Conservation (phyloP, 1,140 invertebrate genomes). For the Trichogramma pretiosum region DNA sequence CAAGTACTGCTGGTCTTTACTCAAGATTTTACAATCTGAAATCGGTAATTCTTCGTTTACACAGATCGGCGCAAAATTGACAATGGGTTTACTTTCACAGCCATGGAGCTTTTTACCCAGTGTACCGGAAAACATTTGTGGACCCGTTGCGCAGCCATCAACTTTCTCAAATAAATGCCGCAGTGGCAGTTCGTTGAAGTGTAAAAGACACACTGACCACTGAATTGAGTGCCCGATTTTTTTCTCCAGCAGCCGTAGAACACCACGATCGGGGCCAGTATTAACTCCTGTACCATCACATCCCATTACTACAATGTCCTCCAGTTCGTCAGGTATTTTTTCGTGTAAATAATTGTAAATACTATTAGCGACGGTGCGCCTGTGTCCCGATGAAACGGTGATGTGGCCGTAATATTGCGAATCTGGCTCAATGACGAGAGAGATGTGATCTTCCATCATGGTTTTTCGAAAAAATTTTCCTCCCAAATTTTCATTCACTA, state of each 20-base stretch:
- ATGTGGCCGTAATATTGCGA: no score
- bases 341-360: no score
- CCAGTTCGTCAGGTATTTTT: no score
- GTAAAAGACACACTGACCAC: neutral
- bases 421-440: no score
- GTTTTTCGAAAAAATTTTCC: no score
- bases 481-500: no score
- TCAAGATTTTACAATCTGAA: no score
- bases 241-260: neutral
- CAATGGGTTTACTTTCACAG: neutral
- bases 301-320: neutral
- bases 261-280: neutral
- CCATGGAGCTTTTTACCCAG: neutral
- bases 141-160: no score
- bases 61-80: neutral
- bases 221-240: neutral
- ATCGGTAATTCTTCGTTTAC: no score
- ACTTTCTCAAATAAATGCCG: neutral
- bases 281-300: neutral
- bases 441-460: no score
- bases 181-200: neutral
- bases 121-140: neutral
- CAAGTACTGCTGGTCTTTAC: neutral
- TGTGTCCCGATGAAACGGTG: no score
- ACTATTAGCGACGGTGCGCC: no score